A percentile compares a stretch with the other conserved stretches of the same genome.
Evolutionary conservation across 1,140 invertebrate species (phyloP).

Genomic region (Drosophila asahinai): DNA sequence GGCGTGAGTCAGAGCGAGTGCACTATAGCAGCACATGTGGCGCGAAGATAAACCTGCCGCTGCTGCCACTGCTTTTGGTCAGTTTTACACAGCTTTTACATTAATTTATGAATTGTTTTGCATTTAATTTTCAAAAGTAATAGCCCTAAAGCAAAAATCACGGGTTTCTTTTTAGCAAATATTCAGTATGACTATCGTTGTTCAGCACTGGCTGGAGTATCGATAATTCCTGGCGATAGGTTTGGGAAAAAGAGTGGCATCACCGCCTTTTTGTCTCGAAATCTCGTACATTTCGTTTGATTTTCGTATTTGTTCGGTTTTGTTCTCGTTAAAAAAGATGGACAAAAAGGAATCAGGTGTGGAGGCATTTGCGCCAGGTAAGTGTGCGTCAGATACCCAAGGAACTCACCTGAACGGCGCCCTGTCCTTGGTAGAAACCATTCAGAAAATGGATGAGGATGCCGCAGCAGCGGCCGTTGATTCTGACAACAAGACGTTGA

Average conservation of each 20-base stretch:
- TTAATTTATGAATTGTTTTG: background rate
- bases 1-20: conserved; percentile 25
- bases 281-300: background rate
- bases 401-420: background rate
- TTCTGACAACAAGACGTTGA: background rate
- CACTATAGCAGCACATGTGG: conserved; percentile 19
- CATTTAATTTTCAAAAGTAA: background rate
- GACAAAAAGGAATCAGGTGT: conserved; percentile 1
- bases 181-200: background rate
- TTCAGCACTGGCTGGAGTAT: conserved; percentile 2
- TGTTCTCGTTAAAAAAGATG: background rate
- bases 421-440: conserved; percentile 20
- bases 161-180: background rate
- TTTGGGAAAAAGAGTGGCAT: conserved; percentile 11
- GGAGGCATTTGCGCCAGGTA: conserved; percentile 31
- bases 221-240: conserved; percentile 2
- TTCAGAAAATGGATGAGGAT: conserved; percentile 24
- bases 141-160: background rate
- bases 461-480: conserved; percentile 6
- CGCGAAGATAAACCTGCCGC: background rate
- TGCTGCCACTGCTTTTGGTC: too few species aligned
- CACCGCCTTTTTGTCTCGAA: conserved; percentile 1
- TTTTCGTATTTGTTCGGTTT: background rate
- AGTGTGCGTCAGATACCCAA: background rate
- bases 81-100: background rate